Evolutionary conservation across 1,140 invertebrate genomes (phyloP).

Genomic region (Drosophila pseudoananassae): DNA sequence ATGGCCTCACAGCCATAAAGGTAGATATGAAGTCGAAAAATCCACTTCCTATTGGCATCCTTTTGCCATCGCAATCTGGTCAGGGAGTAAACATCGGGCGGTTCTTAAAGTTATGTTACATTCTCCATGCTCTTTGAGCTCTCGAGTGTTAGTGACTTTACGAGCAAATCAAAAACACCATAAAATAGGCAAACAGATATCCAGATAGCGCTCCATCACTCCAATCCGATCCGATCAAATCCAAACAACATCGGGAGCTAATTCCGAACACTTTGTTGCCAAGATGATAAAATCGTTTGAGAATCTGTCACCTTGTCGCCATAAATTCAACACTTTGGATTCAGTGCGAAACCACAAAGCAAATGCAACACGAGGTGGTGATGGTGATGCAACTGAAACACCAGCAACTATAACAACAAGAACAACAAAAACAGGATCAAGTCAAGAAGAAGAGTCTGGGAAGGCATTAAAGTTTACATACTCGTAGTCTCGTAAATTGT

Average conservation of each 20-base stretch:
- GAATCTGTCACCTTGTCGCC: constrained; percentile 78
- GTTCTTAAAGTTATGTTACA: constrained; percentile 54
- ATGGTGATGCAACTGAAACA: constrained; percentile 6
- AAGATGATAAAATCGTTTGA: constrained; percentile 78
- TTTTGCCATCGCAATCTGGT: constrained; percentile 15
- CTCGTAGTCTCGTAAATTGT: constrained; percentile 69
- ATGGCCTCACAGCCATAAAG: too few species aligned
- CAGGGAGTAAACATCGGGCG: constrained; percentile 25
- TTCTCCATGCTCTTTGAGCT: constrained; percentile 37
- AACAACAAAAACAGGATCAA: constrained; percentile 3
- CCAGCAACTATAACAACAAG: neutral
- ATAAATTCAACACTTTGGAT: constrained; percentile 58
- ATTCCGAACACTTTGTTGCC: constrained; percentile 62
- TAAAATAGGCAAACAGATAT: constrained; percentile 43
- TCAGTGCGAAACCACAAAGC: constrained; percentile 42
- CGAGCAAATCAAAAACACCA: constrained; percentile 41
- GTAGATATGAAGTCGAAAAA: neutral
- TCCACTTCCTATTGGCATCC: constrained; percentile 21
- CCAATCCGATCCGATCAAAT: constrained; percentile 14
- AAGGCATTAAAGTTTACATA: constrained; percentile 65
- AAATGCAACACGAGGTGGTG: constrained; percentile 22
- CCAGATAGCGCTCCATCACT: constrained; percentile 21
- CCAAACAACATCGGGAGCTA: constrained; percentile 51
- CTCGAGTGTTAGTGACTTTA: constrained; percentile 35
- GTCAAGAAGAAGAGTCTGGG: constrained; percentile 32